A percentile compares a stretch with the other conserved stretches of the same genome.
These are phyloP conservation scores for Seriola aureovittata DNA, from an alignment of 2,113 vertebrate species.

Conservation along the genomic window DNA sequence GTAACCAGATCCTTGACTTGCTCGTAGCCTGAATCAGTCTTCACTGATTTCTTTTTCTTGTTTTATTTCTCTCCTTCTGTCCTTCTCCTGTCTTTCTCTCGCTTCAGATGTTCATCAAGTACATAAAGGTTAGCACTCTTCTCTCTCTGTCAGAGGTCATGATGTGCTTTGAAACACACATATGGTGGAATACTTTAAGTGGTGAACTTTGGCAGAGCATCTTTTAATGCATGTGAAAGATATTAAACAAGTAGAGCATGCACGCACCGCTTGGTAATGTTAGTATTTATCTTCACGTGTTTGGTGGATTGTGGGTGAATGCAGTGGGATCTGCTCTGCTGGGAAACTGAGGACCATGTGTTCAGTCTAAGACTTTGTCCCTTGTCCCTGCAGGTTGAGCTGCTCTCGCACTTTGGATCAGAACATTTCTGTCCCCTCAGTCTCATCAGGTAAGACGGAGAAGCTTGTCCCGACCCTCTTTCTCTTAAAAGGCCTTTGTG, in stretches of 20 bases:
- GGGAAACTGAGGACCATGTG: not conserved
- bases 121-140: constrained; percentile 99
- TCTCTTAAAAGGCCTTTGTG: not conserved
- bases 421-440: constrained; percentile 99
- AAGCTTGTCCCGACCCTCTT: not conserved
- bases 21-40: constrained; percentile 89
- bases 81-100: constrained; percentile 86
- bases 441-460: constrained; percentile 91
- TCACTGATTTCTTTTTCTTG: constrained; percentile 89
- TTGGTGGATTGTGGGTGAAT: constrained; percentile 40
- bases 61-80: constrained; percentile 85
- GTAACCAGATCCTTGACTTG: constrained; percentile 80
- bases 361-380: constrained; percentile 5
- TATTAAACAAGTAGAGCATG: constrained; percentile 22
- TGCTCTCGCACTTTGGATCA: constrained; percentile 97
- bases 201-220: constrained; percentile 68
- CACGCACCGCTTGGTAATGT: constrained; percentile 1
- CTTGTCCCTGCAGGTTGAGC: constrained; percentile 89
- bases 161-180: constrained; percentile 60
- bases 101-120: constrained; percentile 99
- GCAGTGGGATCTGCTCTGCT: not conserved
- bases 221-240: constrained; percentile 84
- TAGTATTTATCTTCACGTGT: constrained; percentile 15
- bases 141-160: constrained; percentile 85
- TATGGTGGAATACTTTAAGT: constrained; percentile 41